These are phyloP conservation scores for Syndactyla subalaris DNA, from an alignment of 2,797 vertebrate genomes.

Conservation along the genomic window DNA sequence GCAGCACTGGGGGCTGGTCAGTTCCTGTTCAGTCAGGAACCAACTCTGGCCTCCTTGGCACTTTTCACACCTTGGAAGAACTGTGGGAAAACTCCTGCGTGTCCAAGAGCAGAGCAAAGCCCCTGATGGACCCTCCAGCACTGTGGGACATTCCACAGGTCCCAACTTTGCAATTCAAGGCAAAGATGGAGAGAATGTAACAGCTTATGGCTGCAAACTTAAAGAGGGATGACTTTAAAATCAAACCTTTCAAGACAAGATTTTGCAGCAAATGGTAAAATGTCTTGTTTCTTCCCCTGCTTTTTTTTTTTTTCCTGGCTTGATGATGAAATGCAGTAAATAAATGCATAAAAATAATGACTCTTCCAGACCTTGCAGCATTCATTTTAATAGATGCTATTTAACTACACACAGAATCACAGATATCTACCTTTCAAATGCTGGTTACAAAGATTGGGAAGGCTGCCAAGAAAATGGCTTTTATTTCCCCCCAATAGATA, in stretches of 20 bases:
- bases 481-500: background rate
- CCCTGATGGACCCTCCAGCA: background rate
- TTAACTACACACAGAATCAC: conserved; percentile 42
- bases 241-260: background rate
- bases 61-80: background rate
- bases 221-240: background rate
- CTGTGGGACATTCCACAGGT: background rate
- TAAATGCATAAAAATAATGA: conserved; percentile 42
- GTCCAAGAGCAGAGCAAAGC: background rate
- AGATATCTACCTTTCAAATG: conserved; percentile 28
- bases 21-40: background rate
- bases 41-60: background rate
- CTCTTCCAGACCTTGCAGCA: conserved; percentile 37
- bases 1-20: background rate
- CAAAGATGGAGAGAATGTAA: background rate
- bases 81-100: rapidly evolving
- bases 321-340: conserved; percentile 2
- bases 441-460: conserved; percentile 47
- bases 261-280: background rate
- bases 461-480: background rate
- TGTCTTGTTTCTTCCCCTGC: background rate
- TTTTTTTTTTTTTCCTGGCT: background rate
- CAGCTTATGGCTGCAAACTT: background rate
- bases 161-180: background rate
- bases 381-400: conserved; percentile 47